Conservation (phyloP, 2,113 vertebrate species). For the Ornithorhynchus anatinus region DNA sequence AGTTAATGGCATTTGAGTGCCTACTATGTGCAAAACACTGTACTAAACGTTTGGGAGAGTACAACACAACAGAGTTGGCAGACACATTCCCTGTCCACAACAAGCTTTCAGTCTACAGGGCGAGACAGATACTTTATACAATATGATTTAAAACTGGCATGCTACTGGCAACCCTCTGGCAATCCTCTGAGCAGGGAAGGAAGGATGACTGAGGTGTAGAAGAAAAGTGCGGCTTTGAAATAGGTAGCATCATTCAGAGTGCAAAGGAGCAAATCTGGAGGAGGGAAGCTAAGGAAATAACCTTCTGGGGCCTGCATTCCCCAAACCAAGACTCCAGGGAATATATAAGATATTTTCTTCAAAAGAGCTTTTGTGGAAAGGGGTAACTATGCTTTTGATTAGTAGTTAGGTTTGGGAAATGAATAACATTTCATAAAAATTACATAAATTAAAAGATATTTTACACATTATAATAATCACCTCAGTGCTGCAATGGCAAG, state of each 20-base stretch:
- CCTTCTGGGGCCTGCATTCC: background rate
- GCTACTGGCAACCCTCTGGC: background rate
- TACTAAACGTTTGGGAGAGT: too few species aligned
- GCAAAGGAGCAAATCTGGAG: background rate
- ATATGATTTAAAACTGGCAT: too few species aligned
- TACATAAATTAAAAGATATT: background rate
- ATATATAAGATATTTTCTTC: background rate
- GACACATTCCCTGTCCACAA: too few species aligned
- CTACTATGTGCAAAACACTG: too few species aligned
- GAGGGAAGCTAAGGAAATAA: background rate
- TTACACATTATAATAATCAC: background rate
- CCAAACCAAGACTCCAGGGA: background rate
- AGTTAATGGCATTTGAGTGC: too few species aligned
- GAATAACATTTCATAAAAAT: background rate
- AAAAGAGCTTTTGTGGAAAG: background rate
- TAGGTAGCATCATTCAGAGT: background rate
- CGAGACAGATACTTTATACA: too few species aligned
- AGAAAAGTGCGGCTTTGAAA: background rate
- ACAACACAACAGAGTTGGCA: too few species aligned
- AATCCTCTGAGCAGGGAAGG: background rate
- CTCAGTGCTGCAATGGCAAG: background rate
- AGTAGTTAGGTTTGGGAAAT: background rate
- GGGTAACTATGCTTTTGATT: background rate
- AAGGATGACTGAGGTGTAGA: background rate
- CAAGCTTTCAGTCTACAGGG: too few species aligned